Base-by-base conservation (phyloP, 2,113 vertebrate species). In the Apistogramma diplotaenia region DNA sequence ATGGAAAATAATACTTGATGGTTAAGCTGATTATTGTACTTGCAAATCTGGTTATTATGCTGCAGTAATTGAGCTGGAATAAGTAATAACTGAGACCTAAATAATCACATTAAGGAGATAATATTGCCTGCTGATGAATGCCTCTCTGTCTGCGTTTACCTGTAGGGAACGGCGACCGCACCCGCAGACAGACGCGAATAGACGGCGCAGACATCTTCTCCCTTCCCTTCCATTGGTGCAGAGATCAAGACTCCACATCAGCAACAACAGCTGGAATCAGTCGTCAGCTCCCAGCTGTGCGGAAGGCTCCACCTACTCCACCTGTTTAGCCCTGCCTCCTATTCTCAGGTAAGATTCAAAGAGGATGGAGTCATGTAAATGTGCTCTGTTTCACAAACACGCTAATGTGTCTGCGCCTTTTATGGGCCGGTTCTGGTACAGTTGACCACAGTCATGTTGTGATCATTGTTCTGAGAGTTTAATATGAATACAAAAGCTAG, bases 91-190 rank as follows among this genome's bases (percentile, higher is more conserved):
- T 12, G 25, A 21, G 13, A 21, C 74, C 23, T 74, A 31, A 56
- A 21, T 35, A 51, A 71, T 79, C 19, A 43, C n/a, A 33, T 43
- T 59, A 40, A 18, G n/a, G 43, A 59, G 55, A 29, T 62, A n/a
- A 27, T 10, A 46, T 15, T 58, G n/a, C 18, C 25, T 46, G 58
- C 55, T n/a, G 18, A 29, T 29, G n/a, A 54, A 29, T 53, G 6
- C 53, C 70, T 67, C 15, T 53, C 31, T 67, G n/a, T 74, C 10
- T 78, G 19, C 79, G 18, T 76, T 21, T 76, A 8, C 43, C 40
- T 65, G 9, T n/a, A 95, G 95, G 94, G 93, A 95, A 95, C 92
- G 94, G 87, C 94, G 89, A 93, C 79, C 90, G 74, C 79, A 83
- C 87, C 90, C 81, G 83, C 58, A 81, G 87, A 83, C 85, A 51